Conservation (phyloP, 2,113 vertebrate species). For the Conger conger region DNA sequence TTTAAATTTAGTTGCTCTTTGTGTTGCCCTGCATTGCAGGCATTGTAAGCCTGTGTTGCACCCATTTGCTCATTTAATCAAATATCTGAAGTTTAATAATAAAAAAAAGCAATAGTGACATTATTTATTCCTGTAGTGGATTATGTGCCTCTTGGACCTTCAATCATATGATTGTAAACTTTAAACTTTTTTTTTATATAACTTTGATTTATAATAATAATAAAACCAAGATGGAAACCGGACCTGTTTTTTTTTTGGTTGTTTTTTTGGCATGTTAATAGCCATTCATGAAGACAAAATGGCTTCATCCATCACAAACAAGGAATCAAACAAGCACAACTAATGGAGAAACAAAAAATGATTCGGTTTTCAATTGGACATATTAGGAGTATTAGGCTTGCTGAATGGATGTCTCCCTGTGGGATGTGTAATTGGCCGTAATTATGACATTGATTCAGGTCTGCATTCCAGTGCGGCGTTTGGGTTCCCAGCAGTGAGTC, state of each 20-base stretch:
- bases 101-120: background rate
- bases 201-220: background rate
- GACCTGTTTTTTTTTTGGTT: no score
- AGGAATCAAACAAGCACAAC: background rate
- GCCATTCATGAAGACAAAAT: background rate
- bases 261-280: background rate
- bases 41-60: no score
- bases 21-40: no score
- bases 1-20: no score
- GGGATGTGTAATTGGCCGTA: constrained; percentile 62
- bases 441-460: constrained; percentile 68
- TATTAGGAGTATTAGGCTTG: background rate
- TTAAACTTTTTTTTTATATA: background rate
- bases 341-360: background rate
- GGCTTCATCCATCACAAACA: background rate
- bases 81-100: background rate
- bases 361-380: background rate
- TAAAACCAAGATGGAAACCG: no score
- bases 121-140: background rate
- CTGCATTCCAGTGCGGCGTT: constrained; percentile 72
- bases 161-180: background rate
- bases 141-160: background rate
- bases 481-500: constrained; percentile 63
- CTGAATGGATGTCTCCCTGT: constrained; percentile 44
- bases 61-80: no score